Evolutionary conservation across 2,888 invertebrate species (phyloP).

Genomic region (Cynaeus angustus): DNA sequence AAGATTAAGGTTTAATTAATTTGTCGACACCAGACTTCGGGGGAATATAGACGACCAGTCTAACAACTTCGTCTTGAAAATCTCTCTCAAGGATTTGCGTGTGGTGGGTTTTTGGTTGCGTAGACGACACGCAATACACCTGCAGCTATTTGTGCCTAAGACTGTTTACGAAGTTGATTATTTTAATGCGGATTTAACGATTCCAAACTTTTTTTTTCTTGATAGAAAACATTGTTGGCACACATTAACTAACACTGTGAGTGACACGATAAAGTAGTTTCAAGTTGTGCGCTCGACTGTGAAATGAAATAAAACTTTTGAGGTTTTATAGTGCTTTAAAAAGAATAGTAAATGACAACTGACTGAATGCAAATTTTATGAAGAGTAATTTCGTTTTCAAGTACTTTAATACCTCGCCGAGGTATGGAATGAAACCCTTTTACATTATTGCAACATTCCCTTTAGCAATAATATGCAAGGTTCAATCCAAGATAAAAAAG

Average conservation of each 20-base stretch:
- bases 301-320: background rate
- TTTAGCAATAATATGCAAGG: background rate
- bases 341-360: conserved; percentile 1
- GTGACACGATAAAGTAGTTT: too few relatives aligned
- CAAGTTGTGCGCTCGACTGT: too few relatives aligned
- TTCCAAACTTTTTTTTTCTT: too few relatives aligned
- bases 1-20: conserved; percentile 42
- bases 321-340: background rate
- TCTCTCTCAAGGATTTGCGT: conserved; percentile 15
- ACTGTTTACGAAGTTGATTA: conserved; percentile 1
- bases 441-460: background rate
- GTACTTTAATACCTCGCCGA: background rate
- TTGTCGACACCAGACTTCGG: conserved; percentile 30
- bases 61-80: conserved; percentile 37
- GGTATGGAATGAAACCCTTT: background rate
- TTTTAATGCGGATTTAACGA: background rate
- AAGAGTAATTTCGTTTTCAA: background rate
- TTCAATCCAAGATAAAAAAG: background rate
- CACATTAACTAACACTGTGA: too few relatives aligned
- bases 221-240: too few relatives aligned
- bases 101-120: conserved; percentile 13
- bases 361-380: background rate
- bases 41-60: conserved; percentile 38
- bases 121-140: conserved; percentile 40
- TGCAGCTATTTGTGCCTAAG: conserved; percentile 19